These are phyloP conservation scores for Phortica okadai DNA, from an alignment of 2,888 invertebrate species.

Conservation along the genomic window DNA sequence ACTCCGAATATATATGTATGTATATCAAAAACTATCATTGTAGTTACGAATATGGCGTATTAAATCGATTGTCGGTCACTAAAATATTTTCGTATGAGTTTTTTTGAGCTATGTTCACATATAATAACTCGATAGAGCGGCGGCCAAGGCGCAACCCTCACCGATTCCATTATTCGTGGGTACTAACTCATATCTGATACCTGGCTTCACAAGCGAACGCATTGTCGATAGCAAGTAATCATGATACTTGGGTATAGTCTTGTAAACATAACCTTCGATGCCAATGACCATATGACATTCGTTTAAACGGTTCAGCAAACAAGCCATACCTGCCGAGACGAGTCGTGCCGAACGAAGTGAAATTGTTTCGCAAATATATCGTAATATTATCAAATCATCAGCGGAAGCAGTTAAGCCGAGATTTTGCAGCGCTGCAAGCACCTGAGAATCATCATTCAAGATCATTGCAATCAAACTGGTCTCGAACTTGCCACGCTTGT, in stretches of 20 bases:
- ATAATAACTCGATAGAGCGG: no score
- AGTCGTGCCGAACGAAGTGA: not conserved
- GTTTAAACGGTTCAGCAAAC: not conserved
- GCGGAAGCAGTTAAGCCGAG: not conserved
- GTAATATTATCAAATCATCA: not conserved
- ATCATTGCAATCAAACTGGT: not conserved
- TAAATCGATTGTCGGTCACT: not conserved
- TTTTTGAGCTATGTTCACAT: no score
- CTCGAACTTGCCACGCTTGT: not conserved
- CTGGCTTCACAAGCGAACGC: not conserved
- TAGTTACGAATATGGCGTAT: not conserved
- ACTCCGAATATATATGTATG: no score
- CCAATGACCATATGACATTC: not conserved
- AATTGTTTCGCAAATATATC: not conserved
- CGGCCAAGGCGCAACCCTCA: no score
- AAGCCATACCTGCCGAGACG: not conserved
- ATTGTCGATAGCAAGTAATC: not conserved
- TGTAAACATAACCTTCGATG: not conserved
- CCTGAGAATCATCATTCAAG: no score
- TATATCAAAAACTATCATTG: no score
- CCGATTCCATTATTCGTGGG: not conserved
- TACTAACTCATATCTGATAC: not conserved
- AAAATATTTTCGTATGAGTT: no score
- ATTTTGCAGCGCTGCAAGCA: no score
- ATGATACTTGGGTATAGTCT: not conserved